Percentiles rank a stretch among this genome's conserved stretches.
phyloP scores from a whole-genome alignment of 2,888 invertebrate genomes.

The Pterobdella sp. region DNA sequence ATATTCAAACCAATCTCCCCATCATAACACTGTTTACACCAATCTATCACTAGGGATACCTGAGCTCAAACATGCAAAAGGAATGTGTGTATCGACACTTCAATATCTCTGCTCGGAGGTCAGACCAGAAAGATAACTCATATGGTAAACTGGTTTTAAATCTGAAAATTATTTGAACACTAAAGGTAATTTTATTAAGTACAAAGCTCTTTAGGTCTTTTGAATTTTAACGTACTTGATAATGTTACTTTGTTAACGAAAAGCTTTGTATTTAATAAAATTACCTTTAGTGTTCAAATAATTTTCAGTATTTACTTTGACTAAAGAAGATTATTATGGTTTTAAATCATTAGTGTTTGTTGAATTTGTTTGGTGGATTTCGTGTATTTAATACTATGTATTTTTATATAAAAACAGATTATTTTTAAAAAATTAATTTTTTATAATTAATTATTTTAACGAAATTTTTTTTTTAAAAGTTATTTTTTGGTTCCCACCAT shows the following conservation, averaged over 20 bases:
- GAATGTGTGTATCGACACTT: conserved; percentile 47
- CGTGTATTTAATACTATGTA: too few species aligned
- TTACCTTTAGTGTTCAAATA: too few species aligned
- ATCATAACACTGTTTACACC: too few species aligned
- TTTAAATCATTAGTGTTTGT: background rate
- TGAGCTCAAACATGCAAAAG: conserved; percentile 43
- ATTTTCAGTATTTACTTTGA: background rate
- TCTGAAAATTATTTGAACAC: background rate
- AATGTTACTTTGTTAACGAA: too few species aligned
- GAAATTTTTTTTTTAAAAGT: too few species aligned
- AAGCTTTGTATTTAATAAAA: too few species aligned
- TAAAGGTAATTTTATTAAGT: background rate
- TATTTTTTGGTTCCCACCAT: too few species aligned
- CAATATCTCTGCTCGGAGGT: conserved; percentile 43
- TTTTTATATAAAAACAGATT: background rate
- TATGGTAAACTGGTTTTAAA: conserved; percentile 41
- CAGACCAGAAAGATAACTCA: conserved; percentile 43
- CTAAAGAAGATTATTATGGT: background rate
- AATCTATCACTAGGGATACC: conserved; percentile 42
- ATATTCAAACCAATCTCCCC: too few species aligned
- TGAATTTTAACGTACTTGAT: too few species aligned
- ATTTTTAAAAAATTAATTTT: background rate
- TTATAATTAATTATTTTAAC: background rate
- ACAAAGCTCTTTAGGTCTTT: too few species aligned
- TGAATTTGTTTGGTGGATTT: too few species aligned